Conservation (phyloP, 2,797 vertebrate species). For the Anabacerthia variegaticeps region DNA sequence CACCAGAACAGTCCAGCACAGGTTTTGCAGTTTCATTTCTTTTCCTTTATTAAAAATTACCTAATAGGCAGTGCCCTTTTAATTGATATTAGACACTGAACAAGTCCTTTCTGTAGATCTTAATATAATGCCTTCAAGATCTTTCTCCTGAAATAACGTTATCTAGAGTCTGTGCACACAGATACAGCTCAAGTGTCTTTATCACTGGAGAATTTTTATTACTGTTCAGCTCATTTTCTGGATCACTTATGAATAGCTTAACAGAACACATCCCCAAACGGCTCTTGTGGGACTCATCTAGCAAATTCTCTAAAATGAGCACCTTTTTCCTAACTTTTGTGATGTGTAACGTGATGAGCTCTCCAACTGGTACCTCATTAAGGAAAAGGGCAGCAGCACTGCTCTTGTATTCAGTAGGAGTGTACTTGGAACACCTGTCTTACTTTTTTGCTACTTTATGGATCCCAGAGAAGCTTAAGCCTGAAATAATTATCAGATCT, state of each 20-base stretch:
- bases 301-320: not conserved
- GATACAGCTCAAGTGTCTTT: not conserved
- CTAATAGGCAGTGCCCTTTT: not conserved
- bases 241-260: conserved; percentile 35
- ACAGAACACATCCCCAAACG: not conserved
- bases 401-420: not conserved
- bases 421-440: not conserved
- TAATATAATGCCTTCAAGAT: not conserved
- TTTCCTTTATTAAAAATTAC: not conserved
- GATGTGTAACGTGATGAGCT: not conserved
- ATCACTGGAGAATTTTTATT: conserved; percentile 7
- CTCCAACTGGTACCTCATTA: conserved; percentile 1
- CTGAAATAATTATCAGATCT: not conserved
- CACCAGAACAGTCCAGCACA: not conserved
- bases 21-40: not conserved
- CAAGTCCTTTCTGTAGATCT: not conserved
- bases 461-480: not conserved
- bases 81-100: not conserved
- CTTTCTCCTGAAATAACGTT: not conserved
- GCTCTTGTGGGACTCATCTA: conserved; percentile 22
- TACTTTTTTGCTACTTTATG: not conserved
- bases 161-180: not conserved
- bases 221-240: conserved; percentile 10
- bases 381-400: not conserved
- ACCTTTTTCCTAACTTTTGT: not conserved